Percentiles rank a stretch among this genome's conserved stretches.
Evolutionary conservation across 2,113 vertebrate species (phyloP).

Genomic region (Ranitomeya imitator): DNA sequence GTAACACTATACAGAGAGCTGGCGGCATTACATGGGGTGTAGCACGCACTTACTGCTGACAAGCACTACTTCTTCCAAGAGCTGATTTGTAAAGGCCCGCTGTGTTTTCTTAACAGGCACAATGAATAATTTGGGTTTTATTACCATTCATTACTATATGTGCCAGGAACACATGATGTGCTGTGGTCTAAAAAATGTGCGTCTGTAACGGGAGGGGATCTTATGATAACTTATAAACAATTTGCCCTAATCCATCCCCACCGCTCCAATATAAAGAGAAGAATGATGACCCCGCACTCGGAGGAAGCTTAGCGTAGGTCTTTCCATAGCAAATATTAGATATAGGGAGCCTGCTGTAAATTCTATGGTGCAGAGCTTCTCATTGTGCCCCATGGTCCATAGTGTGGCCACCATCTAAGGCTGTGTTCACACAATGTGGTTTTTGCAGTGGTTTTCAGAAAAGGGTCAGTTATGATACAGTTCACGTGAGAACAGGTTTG

Average conservation of each 20-base stretch:
- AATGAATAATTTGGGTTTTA: neutral
- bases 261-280: neutral
- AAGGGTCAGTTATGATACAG: no score
- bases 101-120: constrained; percentile 9
- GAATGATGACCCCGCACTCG: neutral
- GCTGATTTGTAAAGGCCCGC: neutral
- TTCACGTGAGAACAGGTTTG: no score
- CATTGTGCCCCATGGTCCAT: neutral
- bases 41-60: neutral
- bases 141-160: neutral
- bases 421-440: neutral
- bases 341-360: neutral
- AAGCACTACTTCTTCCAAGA: neutral
- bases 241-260: neutral
- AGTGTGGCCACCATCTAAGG: neutral
- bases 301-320: neutral
- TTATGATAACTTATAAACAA: neutral
- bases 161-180: neutral
- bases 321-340: neutral
- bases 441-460: no score
- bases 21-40: constrained; percentile 5
- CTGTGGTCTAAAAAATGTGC: neutral
- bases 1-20: neutral
- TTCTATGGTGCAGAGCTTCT: neutral
- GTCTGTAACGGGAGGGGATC: neutral